phyloP scores from a whole-genome alignment of 2,797 vertebrate genomes.

The Channallabes apus region DNA sequence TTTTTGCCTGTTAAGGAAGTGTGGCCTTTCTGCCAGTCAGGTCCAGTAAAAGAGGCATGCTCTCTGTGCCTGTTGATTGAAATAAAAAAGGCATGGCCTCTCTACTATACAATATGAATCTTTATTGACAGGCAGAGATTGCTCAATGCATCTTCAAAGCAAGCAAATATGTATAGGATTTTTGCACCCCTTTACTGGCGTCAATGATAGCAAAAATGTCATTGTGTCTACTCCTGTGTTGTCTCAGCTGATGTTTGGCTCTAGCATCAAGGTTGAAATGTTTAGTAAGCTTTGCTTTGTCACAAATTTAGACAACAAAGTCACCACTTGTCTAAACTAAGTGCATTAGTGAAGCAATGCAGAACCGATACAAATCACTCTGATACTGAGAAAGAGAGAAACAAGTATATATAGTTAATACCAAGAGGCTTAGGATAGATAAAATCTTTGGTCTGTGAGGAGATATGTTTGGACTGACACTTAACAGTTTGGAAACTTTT shows the following conservation, averaged over 20 bases:
- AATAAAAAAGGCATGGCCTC: background rate
- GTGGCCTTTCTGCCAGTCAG: background rate
- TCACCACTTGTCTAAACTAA: background rate
- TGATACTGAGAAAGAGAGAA: background rate
- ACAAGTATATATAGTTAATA: background rate
- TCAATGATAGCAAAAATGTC: background rate
- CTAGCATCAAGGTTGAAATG: background rate
- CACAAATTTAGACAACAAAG: background rate
- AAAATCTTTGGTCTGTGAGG: background rate
- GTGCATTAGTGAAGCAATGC: background rate
- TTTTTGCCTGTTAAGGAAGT: background rate
- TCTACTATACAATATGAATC: too few species aligned
- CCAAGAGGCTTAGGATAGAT: conserved; percentile 3
- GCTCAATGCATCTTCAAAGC: background rate
- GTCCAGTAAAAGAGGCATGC: background rate
- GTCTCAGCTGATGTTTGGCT: background rate
- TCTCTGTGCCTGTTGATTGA: background rate
- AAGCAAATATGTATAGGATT: background rate
- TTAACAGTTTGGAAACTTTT: background rate
- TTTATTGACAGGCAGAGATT: too few species aligned
- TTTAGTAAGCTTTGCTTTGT: background rate
- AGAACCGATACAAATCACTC: background rate
- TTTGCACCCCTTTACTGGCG: background rate
- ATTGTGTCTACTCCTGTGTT: background rate
- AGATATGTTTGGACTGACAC: background rate